Evolutionary conservation across 2,113 vertebrate genomes (phyloP).

Genomic region (Pelusios castaneus): DNA sequence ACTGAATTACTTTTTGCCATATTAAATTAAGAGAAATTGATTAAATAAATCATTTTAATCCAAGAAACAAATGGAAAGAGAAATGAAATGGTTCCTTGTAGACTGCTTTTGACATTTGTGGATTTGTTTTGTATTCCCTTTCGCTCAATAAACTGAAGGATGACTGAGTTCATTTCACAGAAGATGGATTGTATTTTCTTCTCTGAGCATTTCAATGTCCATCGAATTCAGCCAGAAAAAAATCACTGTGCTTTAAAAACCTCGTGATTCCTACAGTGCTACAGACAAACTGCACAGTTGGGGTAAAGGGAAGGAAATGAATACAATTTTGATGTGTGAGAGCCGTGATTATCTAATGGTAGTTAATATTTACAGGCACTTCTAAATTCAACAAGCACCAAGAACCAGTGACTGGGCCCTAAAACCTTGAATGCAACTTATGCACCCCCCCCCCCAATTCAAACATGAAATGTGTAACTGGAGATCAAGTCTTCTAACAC

Average conservation of each 20-base stretch:
- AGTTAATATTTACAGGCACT: background rate
- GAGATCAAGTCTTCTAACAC: fast-evolving
- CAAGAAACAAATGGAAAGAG: slow-evolving; percentile 48
- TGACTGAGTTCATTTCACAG: slow-evolving; percentile 62
- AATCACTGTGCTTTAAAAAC: background rate
- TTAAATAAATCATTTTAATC: slow-evolving; percentile 50
- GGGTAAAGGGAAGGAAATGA: background rate
- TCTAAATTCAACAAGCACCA: background rate
- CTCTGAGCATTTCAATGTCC: slow-evolving; percentile 11
- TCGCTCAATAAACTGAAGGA: slow-evolving; percentile 53
- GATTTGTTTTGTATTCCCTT: slow-evolving; percentile 55
- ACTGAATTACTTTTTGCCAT: background rate
- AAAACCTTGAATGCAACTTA: background rate
- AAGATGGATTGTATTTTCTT: slow-evolving; percentile 56
- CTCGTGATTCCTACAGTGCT: background rate
- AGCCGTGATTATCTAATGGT: background rate
- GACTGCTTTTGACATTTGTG: slow-evolving; percentile 50
- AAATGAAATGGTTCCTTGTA: slow-evolving; percentile 20
- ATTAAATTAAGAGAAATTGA: slow-evolving; percentile 37
- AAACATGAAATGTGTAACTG: background rate
- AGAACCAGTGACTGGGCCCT: fast-evolving
- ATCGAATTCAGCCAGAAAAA: background rate
- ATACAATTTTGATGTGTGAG: fast-evolving
- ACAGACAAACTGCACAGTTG: background rate
- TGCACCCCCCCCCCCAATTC: background rate